A percentile compares a stretch with the other conserved stretches of the same genome.
These are phyloP conservation scores for Sarcophaga rosellei DNA, from an alignment of 2,888 invertebrate genomes.

Conservation along the genomic window DNA sequence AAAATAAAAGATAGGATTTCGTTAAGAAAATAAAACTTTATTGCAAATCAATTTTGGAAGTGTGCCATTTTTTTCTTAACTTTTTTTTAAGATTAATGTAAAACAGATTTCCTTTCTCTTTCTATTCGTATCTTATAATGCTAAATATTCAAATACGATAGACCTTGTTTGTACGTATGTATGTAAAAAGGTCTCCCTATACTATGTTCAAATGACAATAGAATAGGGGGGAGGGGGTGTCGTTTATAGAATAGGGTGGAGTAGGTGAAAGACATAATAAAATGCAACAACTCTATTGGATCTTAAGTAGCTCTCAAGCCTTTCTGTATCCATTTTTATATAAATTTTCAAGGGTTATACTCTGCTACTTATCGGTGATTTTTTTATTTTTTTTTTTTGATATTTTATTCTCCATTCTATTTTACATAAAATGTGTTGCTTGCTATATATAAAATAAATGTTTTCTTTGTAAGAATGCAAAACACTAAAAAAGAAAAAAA, in stretches of 20 bases:
- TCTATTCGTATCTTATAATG: not conserved
- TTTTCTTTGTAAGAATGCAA: constrained; percentile 1
- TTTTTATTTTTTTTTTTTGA: constrained; percentile 29
- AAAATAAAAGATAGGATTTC: not conserved
- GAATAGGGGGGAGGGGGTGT: not conserved
- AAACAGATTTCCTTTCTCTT: not conserved
- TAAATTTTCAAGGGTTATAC: constrained; percentile 14
- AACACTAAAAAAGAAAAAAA: not conserved
- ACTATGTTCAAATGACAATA: constrained; percentile 50
- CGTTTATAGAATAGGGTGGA: not conserved
- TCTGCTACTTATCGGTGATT: constrained; percentile 24
- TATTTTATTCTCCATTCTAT: constrained; percentile 15
- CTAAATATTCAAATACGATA: not conserved
- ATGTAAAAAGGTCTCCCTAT: not conserved
- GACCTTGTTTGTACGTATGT: constrained; percentile 5
- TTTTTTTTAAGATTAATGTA: not conserved
- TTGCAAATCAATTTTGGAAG: constrained; percentile 39
- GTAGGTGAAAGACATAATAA: constrained; percentile 5
- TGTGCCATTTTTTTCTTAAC: constrained; percentile 13
- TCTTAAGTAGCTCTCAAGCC: constrained; percentile 32
- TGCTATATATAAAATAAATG: constrained; percentile 42
- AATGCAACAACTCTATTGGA: constrained; percentile 55
- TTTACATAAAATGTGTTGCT: constrained; percentile 34
- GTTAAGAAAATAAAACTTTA: constrained; percentile 13
- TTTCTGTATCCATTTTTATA: not conserved